Conservation (phyloP, 2,888 invertebrate genomes). For the Cotesia congregata region DNA sequence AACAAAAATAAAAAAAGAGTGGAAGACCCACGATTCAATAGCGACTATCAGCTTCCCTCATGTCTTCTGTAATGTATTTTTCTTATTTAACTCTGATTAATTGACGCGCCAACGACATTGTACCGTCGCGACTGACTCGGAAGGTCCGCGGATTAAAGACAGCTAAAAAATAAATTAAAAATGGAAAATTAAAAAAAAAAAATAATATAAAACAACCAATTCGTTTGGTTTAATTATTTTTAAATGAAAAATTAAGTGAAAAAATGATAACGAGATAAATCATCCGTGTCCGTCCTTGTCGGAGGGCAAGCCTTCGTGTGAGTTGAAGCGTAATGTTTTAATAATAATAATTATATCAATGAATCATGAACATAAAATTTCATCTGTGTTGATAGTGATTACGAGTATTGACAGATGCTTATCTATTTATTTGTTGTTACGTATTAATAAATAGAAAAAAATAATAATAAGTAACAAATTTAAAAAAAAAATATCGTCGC, state of each 20-base stretch:
- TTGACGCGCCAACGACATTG: constrained; percentile 9
- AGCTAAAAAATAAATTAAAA: constrained; percentile 14
- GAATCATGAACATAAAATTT: constrained; percentile 54
- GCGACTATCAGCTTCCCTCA: not conserved
- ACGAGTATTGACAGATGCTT: constrained; percentile 66
- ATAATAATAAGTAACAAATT: constrained; percentile 41
- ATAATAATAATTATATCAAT: constrained; percentile 38
- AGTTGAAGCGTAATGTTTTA: constrained; percentile 33
- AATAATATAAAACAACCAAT: constrained; percentile 8
- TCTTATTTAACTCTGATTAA: not conserved
- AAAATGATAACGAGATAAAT: constrained; percentile 43
- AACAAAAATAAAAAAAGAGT: constrained; percentile 38
- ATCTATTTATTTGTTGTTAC: constrained; percentile 69
- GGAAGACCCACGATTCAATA: constrained; percentile 52
- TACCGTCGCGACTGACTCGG: constrained; percentile 3
- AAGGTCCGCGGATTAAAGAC: constrained; percentile 6
- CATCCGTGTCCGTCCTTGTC: constrained; percentile 28
- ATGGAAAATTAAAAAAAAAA: not conserved
- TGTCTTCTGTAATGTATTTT: constrained; percentile 62
- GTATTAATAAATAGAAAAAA: constrained; percentile 63
- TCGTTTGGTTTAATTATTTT: constrained; percentile 11
- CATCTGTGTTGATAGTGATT: constrained; percentile 66
- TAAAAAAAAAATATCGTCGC: constrained; percentile 53
- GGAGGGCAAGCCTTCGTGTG: constrained; percentile 4
- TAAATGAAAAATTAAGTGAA: constrained; percentile 44